Conservation (phyloP, 2,888 invertebrate species). For the Pyrrhia umbra region DNA sequence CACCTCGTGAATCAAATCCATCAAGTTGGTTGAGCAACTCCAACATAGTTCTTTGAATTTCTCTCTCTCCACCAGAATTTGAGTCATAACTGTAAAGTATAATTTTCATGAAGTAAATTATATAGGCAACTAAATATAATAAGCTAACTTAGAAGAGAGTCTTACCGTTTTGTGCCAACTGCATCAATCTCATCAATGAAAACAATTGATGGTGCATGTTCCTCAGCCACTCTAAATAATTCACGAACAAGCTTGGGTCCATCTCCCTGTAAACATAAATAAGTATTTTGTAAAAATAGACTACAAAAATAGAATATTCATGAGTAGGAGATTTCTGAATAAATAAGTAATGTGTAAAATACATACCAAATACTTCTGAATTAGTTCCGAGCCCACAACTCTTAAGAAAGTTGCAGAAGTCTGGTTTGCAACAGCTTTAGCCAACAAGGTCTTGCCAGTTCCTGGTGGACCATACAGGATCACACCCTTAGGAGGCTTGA, state of each 20-base stretch:
- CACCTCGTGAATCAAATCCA: constrained; percentile 98
- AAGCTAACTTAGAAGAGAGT: neutral
- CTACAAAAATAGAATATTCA: neutral
- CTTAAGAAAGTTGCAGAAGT: constrained; percentile 99
- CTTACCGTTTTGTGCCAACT: constrained; percentile 97
- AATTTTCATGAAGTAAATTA: neutral
- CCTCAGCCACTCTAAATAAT: constrained; percentile 99
- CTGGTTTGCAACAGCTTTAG: constrained; percentile 99
- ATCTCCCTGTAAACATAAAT: constrained; percentile 93
- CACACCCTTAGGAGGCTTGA: constrained; percentile 99
- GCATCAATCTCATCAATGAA: constrained; percentile 99
- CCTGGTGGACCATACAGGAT: constrained; percentile 99
- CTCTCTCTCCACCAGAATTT: constrained; percentile 99
- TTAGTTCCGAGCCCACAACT: constrained; percentile 99
- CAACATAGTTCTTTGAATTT: constrained; percentile 99
- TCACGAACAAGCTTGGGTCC: constrained; percentile 99
- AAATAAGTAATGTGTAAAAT: neutral
- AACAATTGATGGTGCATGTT: constrained; percentile 99
- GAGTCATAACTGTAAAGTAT: constrained; percentile 94
- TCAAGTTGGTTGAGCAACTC: constrained; percentile 99
- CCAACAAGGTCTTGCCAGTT: constrained; percentile 99
- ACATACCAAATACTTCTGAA: constrained; percentile 98
- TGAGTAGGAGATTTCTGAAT: neutral
- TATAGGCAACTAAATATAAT: neutral
- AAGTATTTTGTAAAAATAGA: neutral